A percentile compares a stretch with the other conserved stretches of the same genome.
Conservation (phyloP, 30 jellyfish, hydroid and myxozoan species). For the Aurelia aurita region DNA sequence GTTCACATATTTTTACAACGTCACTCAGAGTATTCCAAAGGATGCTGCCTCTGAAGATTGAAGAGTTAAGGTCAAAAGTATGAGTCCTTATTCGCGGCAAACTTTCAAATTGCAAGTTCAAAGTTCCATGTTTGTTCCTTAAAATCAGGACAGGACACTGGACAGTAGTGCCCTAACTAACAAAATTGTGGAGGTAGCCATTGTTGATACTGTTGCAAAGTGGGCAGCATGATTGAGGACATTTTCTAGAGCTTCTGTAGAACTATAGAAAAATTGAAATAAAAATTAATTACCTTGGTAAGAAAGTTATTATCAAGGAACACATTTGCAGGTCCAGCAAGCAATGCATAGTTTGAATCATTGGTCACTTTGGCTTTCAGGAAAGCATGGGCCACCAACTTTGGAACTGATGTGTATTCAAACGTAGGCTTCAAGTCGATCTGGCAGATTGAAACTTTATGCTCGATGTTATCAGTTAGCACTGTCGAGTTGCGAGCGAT, state of each 20-base stretch:
- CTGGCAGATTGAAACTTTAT: conserved; percentile 87
- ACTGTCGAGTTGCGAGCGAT: conserved; percentile 83
- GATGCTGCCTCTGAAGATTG: too few relatives aligned
- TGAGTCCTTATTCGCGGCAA: too few relatives aligned
- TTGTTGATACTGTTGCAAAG: not conserved
- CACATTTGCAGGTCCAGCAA: conserved; percentile 93
- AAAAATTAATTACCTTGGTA: conserved; percentile 73
- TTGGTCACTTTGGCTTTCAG: conserved; percentile 82
- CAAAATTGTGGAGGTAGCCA: not conserved
- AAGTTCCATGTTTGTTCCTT: too few relatives aligned
- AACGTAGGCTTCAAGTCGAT: conserved; percentile 80
- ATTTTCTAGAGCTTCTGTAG: not conserved
- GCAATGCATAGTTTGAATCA: conserved; percentile 88
- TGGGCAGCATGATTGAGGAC: not conserved
- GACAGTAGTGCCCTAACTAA: too few relatives aligned
- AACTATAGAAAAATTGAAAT: not conserved
- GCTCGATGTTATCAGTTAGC: conserved; percentile 73
- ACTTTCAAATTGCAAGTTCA: too few relatives aligned
- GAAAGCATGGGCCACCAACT: conserved; percentile 91
- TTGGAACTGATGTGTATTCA: conserved; percentile 85
- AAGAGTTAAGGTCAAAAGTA: too few relatives aligned
- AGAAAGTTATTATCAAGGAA: conserved; percentile 89
- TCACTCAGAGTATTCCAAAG: too few relatives aligned
- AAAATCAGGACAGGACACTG: too few relatives aligned
- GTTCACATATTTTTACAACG: too few relatives aligned